Base-by-base conservation (phyloP, 2,888 invertebrate genomes). In the Falcaria lacertinaria region DNA sequence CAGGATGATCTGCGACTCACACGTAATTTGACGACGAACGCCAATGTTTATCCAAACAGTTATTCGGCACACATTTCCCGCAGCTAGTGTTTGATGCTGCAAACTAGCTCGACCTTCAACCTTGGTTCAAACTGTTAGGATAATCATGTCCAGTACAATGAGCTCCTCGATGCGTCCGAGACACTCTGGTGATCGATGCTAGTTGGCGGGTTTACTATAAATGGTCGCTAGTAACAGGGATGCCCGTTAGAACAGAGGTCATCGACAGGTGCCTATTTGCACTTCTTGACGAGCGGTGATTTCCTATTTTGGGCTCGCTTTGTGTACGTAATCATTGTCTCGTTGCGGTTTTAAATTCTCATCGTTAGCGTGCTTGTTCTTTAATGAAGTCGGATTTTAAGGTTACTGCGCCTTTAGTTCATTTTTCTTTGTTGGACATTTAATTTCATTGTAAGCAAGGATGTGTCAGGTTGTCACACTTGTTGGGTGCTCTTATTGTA, bases 201-300 rank as follows among this genome's bases (percentile, higher is more conserved):
- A 41, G 42, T 41, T 48, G 55, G 47, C 57, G 53, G 69, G 50
- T 61, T 64, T 43, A 41, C 41, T 46, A 43, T 55, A 52, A 64
- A 57, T 66, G 64, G 69, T 52, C 54, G 55, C 47, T 22, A 13
- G 52, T 49, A 59, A 50, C 61, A 71, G 74, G 82, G 78, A 74
- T 75, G 74, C 73, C 84, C 86, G 87, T 86, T 87, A 87, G 77
- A 59, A 57, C 60, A 44, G 74, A 68, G 87, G 85, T 86, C 87
- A 80, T 78, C 80, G 77, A 71, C 87, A 87, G 84, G 87, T 88
- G 87, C 72, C 74, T 80, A 83, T 84, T 80, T 76, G 74, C 72
- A 73, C 80, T n/a, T n/a, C n/a, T 82, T 84, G 87, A 84, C 79
- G 78, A 75, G 77, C 80, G 69, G 70, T 74, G 59, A 66, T 78